Conservation (phyloP, 2,888 invertebrate genomes). For the Zhuqinia jingwanae region DNA sequence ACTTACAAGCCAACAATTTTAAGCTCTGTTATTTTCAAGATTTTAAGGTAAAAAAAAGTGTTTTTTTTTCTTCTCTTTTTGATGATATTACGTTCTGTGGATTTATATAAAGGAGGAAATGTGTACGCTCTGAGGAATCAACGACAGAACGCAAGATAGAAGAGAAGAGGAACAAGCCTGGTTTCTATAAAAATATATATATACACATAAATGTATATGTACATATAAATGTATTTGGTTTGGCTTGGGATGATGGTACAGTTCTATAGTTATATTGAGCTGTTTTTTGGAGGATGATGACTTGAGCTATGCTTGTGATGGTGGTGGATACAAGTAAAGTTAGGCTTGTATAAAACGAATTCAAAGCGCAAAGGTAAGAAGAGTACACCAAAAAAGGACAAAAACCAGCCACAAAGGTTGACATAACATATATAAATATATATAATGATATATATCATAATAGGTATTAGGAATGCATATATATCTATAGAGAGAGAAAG, state of each 20-base stretch:
- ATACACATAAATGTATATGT: background rate
- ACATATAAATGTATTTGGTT: background rate
- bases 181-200: background rate
- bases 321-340: too few species aligned
- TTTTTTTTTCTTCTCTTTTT: background rate
- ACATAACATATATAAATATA: background rate
- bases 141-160: background rate
- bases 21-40: background rate
- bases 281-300: too few species aligned
- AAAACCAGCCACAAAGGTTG: background rate
- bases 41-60: background rate
- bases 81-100: background rate
- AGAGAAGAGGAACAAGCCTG: constrained; percentile 24
- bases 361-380: background rate
- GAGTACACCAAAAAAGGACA: constrained; percentile 15
- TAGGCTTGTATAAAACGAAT: background rate
- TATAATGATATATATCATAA: background rate
- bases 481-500: too few species aligned
- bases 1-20: background rate
- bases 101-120: background rate
- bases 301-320: too few species aligned
- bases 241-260: too few species aligned
- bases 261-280: too few species aligned
- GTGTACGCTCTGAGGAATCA: background rate
- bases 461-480: too few species aligned